A percentile compares a stretch with the other conserved stretches of the same genome.
These are phyloP conservation scores for Ammodytes marinus DNA, from an alignment of 2,113 vertebrate genomes.

Conservation along the genomic window DNA sequence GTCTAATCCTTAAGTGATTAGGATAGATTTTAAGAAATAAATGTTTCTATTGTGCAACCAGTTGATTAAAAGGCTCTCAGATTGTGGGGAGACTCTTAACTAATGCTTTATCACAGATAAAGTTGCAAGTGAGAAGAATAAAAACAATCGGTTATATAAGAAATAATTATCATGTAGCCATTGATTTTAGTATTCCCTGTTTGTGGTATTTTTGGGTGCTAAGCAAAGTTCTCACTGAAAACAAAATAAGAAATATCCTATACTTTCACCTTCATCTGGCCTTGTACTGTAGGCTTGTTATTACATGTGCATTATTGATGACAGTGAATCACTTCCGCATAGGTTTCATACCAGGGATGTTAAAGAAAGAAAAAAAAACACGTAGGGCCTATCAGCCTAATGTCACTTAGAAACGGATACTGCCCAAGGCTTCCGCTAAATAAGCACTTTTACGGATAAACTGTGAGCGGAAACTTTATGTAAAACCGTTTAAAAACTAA, in stretches of 20 bases:
- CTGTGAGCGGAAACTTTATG: background rate
- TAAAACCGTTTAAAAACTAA: background rate
- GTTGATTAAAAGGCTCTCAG: background rate
- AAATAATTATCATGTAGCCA: background rate
- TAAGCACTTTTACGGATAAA: background rate
- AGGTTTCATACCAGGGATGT: constrained; percentile 50
- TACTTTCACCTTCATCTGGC: too few species aligned
- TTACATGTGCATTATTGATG: constrained; percentile 68
- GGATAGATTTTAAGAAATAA: background rate
- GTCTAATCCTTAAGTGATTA: too few species aligned
- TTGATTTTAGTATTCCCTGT: too few species aligned
- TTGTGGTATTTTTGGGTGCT: background rate
- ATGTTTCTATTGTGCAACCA: background rate
- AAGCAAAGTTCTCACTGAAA: background rate
- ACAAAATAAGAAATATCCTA: background rate
- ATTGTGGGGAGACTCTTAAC: background rate
- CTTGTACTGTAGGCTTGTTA: constrained; percentile 47
- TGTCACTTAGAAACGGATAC: constrained; percentile 32
- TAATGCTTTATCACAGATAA: background rate
- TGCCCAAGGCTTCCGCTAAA: constrained; percentile 46
- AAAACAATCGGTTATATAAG: background rate
- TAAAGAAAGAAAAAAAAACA: constrained; percentile 10
- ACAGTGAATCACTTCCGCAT: constrained; percentile 74
- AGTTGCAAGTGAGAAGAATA: too few species aligned
- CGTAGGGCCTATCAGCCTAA: constrained; percentile 19